Evolutionary conservation across 2,888 invertebrate genomes (phyloP).

Genomic region (Agrilus biguttatus): DNA sequence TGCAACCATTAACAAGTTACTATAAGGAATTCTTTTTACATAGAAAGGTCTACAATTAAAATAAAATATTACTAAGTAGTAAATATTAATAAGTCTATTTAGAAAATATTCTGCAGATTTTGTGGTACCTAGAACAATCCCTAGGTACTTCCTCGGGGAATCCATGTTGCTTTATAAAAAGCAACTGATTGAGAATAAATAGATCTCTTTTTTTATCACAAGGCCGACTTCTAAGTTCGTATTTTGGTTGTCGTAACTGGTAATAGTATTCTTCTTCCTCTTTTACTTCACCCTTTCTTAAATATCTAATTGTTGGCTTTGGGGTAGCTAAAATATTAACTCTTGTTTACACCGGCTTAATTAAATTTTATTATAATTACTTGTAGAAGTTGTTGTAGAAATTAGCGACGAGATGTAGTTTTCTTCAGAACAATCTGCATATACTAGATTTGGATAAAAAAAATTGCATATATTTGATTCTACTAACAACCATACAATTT

Average conservation of each 20-base stretch:
- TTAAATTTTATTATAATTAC: background rate
- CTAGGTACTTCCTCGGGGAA: background rate
- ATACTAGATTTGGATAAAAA: conserved; percentile 13
- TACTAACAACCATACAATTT: conserved; percentile 24
- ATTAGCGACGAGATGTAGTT: background rate
- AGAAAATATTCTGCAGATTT: background rate
- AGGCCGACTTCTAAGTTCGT: conserved; percentile 34
- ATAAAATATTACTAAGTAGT: background rate
- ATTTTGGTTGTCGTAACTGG: conserved; percentile 20
- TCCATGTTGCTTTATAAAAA: conserved; percentile 13
- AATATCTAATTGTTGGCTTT: conserved; percentile 8
- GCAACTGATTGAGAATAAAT: conserved; percentile 49
- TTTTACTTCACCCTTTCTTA: conserved; percentile 23
- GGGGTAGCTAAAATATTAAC: conserved; percentile 1
- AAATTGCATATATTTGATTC: conserved; percentile 19
- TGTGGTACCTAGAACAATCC: background rate
- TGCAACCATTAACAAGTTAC: conserved; percentile 64
- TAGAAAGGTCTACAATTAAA: conserved; percentile 42
- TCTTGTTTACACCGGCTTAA: background rate
- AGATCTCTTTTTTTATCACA: conserved; percentile 62
- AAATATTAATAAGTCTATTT: background rate
- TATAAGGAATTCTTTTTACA: conserved; percentile 57
- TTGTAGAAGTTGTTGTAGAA: no score
- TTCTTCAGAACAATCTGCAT: conserved; percentile 6
- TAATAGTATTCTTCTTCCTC: conserved; percentile 29